Percentiles rank a stretch among this genome's conserved stretches.
phyloP scores from a whole-genome alignment of 2,888 invertebrate genomes.

The Sphinx pinastri region DNA sequence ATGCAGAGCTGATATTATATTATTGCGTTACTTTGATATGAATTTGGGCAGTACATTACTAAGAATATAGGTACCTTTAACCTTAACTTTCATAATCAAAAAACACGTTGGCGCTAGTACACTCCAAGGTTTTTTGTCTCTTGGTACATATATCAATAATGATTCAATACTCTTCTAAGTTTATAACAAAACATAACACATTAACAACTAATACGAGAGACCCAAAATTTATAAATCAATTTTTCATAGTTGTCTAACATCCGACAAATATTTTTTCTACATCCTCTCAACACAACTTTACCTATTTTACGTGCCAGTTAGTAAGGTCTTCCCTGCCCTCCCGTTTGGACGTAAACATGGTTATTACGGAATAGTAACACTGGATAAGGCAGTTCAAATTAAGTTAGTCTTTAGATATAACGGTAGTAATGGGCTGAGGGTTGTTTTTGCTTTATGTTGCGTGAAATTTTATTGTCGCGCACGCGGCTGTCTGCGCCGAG shows the following conservation, averaged over 20 bases:
- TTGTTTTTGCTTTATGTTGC: constrained; percentile 84
- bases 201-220: constrained; percentile 43
- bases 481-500: constrained; percentile 55
- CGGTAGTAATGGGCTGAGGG: constrained; percentile 76
- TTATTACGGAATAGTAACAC: constrained; percentile 34
- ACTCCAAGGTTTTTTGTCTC: too few species aligned
- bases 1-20: too few species aligned
- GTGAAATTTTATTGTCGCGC: constrained; percentile 81
- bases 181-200: neutral
- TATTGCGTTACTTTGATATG: too few species aligned
- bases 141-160: too few species aligned
- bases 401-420: constrained; percentile 62
- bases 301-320: constrained; percentile 65
- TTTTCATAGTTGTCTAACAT: constrained; percentile 67
- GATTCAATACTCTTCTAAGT: too few species aligned
- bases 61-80: too few species aligned
- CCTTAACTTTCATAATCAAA: too few species aligned
- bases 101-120: too few species aligned
- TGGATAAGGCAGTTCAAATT: constrained; percentile 49
- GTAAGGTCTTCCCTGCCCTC: constrained; percentile 43
- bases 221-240: constrained; percentile 26
- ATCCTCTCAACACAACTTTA: constrained; percentile 66
- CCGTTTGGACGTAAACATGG: constrained; percentile 27
- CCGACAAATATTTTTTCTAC: constrained; percentile 67
- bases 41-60: too few species aligned